Evolutionary conservation across 2,797 vertebrate species (phyloP), one percentile per base, ranked within the genome.

Genomic region (Girardinus metallicus): DNA sequence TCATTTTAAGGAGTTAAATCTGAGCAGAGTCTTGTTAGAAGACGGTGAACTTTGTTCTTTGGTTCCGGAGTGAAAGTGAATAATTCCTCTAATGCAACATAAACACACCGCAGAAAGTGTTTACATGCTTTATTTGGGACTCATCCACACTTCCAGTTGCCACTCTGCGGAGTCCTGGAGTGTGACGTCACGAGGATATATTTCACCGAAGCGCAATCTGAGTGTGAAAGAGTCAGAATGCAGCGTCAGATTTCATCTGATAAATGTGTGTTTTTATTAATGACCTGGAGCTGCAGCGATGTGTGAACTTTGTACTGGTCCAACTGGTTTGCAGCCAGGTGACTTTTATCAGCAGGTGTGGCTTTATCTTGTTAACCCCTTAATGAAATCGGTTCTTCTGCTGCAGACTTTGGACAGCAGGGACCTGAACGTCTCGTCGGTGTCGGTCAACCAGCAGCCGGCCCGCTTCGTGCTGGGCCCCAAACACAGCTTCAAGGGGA

Each of bases 401-500:
- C 75, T 91, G 34, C 93, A 99, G 98, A 95, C 94, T 80, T 95
- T 99, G 91, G 98, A 99, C 92, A 97, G 97, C 26, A 97, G 91
- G 80, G 97, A 98, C 6, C 89, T 99, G 71, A 96, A 93, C 71
- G 93, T 99, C 83, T 85, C 93, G 62, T 96, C 96, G 4, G 97
- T 97, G 84, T 92, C 91, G 0, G 95, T 96, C 15, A 97, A 97
- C 86, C 97, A 96, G 55, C 96, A 98, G 88, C 92, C 93, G 36
- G 96, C 97, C 2, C 88, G 74, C 16, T 99, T 98, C 83, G 77
- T 13, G 15, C 88, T 98, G 91, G 97, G 97, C 79, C 86, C 96
- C 79, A 96, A 92, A 82, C 98, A 99, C 86, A 94, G 94, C 89
- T 98, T 97, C 94, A 98, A 97, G 92, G 98, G 98, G 66, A 94